A percentile compares a stretch with the other conserved stretches of the same genome.
phyloP scores from a whole-genome alignment of 2,888 invertebrate genomes.

The Euclidia mi region DNA sequence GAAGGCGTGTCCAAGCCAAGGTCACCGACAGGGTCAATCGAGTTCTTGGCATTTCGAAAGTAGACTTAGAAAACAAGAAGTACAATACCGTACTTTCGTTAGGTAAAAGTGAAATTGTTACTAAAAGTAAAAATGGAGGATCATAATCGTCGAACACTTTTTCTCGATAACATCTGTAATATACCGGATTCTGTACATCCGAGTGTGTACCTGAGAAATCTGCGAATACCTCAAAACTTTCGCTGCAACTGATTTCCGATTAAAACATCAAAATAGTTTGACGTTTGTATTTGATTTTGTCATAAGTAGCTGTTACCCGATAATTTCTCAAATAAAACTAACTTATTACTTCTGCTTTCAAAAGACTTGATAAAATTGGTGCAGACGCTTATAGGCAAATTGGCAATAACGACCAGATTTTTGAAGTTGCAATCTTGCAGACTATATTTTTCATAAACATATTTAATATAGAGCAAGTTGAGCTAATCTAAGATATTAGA shows the following conservation, averaged over 20 bases:
- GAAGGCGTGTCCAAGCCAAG: no score
- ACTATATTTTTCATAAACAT: no score
- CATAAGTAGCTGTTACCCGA: no score
- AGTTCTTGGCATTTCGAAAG: constrained; percentile 31
- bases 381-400: no score
- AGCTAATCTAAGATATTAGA: no score
- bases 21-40: constrained; percentile 2
- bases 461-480: no score
- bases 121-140: constrained; percentile 59
- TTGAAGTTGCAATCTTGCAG: no score
- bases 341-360: no score
- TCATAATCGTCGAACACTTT: constrained; percentile 24
- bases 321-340: no score
- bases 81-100: constrained; percentile 63
- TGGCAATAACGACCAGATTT: no score
- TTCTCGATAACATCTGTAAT: constrained; percentile 27
- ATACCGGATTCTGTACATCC: constrained; percentile 10
- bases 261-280: background rate
- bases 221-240: constrained; percentile 33
- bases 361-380: no score
- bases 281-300: background rate
- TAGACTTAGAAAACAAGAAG: constrained; percentile 51
- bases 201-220: constrained; percentile 17
- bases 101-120: constrained; percentile 73
- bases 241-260: constrained; percentile 20